Evolutionary conservation across 2,888 invertebrate genomes (phyloP).

Genomic region (Epinotia demarniana): DNA sequence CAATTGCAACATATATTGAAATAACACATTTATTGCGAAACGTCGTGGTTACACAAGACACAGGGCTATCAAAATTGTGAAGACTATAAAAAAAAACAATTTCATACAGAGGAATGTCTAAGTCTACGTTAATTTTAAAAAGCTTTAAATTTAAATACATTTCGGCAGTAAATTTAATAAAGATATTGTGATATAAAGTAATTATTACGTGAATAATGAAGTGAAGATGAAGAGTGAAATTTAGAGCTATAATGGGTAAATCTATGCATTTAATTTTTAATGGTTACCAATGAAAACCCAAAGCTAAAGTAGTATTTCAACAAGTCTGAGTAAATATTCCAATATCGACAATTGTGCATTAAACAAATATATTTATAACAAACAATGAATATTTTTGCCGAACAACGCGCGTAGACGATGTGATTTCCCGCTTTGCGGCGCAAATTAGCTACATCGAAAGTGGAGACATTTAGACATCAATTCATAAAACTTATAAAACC

Average conservation of each 20-base stretch:
- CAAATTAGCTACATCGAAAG: background rate
- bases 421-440: background rate
- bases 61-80: conserved; percentile 34
- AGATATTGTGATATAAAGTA: conserved; percentile 8
- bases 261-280: conserved; percentile 23
- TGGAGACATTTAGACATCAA: background rate
- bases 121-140: conserved; percentile 27
- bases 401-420: background rate
- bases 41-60: conserved; percentile 43
- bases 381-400: too few relatives aligned
- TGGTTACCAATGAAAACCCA: background rate
- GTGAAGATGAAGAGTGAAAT: background rate
- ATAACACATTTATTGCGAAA: conserved; percentile 55
- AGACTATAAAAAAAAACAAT: conserved; percentile 36
- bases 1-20: conserved; percentile 56
- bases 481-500: background rate
- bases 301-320: background rate
- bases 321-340: background rate
- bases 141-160: conserved; percentile 45
- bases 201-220: conserved; percentile 14
- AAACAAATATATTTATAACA: too few relatives aligned
- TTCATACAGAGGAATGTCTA: conserved; percentile 34
- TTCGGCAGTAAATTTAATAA: conserved; percentile 39
- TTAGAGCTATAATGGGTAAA: conserved; percentile 11
- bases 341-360: background rate